A percentile compares a stretch with the other conserved stretches of the same genome.
These are phyloP conservation scores for Melinaea marsaeus DNA, from an alignment of 2,888 invertebrate genomes.

Conservation along the genomic window DNA sequence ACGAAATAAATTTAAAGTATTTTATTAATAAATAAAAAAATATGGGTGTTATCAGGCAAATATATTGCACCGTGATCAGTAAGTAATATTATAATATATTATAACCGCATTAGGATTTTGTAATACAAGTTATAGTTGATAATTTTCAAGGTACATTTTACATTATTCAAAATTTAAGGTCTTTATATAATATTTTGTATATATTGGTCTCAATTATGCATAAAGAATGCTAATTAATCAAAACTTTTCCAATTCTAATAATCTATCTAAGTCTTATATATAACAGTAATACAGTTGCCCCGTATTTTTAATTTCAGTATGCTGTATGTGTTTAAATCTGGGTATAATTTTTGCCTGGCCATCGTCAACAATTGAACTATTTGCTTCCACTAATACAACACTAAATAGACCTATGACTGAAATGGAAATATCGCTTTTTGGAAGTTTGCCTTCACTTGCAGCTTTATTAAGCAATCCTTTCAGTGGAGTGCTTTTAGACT, in stretches of 20 bases:
- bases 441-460: slow-evolving; percentile 44
- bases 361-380: slow-evolving; percentile 52
- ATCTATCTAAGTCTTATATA: not conserved
- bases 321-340: slow-evolving; percentile 47
- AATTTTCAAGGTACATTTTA: no score
- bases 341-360: slow-evolving; percentile 58
- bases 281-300: no score
- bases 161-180: no score
- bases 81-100: slow-evolving; percentile 5
- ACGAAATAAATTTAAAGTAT: not conserved
- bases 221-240: no score
- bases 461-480: slow-evolving; percentile 42
- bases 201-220: no score
- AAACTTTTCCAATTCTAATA: not conserved
- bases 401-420: slow-evolving; percentile 42
- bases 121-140: no score
- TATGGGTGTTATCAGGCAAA: slow-evolving; percentile 24
- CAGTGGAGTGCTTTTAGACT: slow-evolving; percentile 44
- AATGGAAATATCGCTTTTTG: slow-evolving; percentile 43
- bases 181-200: no score
- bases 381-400: slow-evolving; percentile 45
- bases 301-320: slow-evolving; percentile 42
- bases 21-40: not conserved
- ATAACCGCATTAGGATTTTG: no score
- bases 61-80: slow-evolving; percentile 25